Evolutionary conservation across 2,797 vertebrate species (phyloP).

Genomic region (Trematomus bernacchii): DNA sequence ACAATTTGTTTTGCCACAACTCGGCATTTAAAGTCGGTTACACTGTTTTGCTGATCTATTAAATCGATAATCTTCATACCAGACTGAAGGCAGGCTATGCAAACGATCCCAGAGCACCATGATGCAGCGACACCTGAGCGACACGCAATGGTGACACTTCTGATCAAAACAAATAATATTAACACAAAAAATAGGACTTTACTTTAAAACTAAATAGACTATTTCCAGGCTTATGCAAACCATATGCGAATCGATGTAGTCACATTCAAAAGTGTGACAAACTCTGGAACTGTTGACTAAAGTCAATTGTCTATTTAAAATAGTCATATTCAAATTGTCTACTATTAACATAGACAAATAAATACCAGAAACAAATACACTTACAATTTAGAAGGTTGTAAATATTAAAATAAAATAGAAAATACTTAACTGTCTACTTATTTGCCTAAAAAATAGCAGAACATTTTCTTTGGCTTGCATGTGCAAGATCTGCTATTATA

Average conservation of each 20-base stretch:
- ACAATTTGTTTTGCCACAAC: neutral
- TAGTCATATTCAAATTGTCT: neutral
- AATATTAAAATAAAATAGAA: too few relatives aligned
- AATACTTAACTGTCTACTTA: too few relatives aligned
- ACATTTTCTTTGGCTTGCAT: too few relatives aligned
- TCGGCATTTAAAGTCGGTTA: neutral
- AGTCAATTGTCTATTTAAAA: neutral
- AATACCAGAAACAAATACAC: neutral
- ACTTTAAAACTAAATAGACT: neutral
- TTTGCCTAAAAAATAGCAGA: too few relatives aligned
- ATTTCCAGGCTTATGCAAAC: neutral
- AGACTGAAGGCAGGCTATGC: constrained; percentile 16
- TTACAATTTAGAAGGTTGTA: too few relatives aligned
- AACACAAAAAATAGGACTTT: neutral
- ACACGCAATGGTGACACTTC: neutral
- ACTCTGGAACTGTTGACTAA: neutral
- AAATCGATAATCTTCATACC: neutral
- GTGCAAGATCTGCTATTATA: too few relatives aligned
- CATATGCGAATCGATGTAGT: neutral
- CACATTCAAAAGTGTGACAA: neutral
- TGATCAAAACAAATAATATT: neutral
- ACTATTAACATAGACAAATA: too few relatives aligned
- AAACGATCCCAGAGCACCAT: constrained; percentile 48
- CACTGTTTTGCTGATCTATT: neutral
- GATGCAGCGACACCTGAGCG: too few relatives aligned